Evolutionary conservation across 2,888 invertebrate species (phyloP), one percentile per base, ranked within the genome.

Genomic region (Hipparchia semele): DNA sequence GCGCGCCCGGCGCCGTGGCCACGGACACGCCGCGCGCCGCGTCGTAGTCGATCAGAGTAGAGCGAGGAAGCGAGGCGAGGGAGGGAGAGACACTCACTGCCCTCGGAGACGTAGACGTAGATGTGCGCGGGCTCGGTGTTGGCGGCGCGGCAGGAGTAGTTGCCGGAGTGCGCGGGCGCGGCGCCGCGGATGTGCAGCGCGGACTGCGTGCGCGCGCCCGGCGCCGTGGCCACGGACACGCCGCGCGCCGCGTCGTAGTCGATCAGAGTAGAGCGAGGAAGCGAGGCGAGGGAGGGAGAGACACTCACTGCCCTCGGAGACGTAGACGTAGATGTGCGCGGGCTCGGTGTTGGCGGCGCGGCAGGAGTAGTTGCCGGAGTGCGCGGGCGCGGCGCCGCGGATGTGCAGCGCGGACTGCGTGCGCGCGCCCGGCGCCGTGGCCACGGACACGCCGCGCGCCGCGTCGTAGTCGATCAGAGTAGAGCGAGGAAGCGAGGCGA

Each of bases 1-100:
- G 95, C 85, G 96, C 96, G 78, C 97, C 98, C 78, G 97, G 97
- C 90, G 96, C 96, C 79, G 98, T 98, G 87, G 96, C 96, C 84
- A 98, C 98, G 79, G 95, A 95, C 80, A 98, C 97, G 80, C 97
- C 96, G 84, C 98, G 96, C 82, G 96, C 95, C 82, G 96, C 96
- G 92, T 98, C 98, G 93, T 98, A 98, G 95, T 98, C 98, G 94
- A 98, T 98, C 96, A 98, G 23, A 23, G 23, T 23, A 23, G 23
- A 23, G 23, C 23, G 23, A 23, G 23, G 23, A 23, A 23, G 23
- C 23, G 23, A 23, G 23, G 23, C 23, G 23, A 23, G 23, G 23
- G 23, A 23, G 23, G 39, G 45, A 45, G 10, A 9, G 33, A 46
- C 8, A 67, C 39, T 56, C 8, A 33, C 59, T 39, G 60, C 39